These are phyloP conservation scores for Esox niger DNA, from an alignment of 2,113 vertebrate genomes.

Conservation along the genomic window DNA sequence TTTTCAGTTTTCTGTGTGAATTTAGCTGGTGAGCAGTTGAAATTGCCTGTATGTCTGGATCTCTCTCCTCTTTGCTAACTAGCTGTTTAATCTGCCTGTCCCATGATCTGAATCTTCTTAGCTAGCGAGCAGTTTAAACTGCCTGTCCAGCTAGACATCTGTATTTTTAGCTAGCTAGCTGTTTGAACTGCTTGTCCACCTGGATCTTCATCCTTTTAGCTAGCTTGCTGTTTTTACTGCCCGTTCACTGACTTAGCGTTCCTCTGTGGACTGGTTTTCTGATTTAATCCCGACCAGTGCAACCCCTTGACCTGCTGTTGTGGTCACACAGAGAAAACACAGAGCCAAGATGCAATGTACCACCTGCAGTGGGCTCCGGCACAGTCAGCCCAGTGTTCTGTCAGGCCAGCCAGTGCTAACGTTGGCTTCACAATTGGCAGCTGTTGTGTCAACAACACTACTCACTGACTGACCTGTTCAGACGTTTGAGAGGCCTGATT, in stretches of 20 bases:
- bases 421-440: constrained; percentile 8
- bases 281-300: constrained; percentile 47
- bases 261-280: constrained; percentile 45
- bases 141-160: too few relatives aligned
- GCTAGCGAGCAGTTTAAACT: too few relatives aligned
- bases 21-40: too few relatives aligned
- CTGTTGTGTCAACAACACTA: constrained; percentile 18
- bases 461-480: neutral
- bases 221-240: constrained; percentile 15
- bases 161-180: too few relatives aligned
- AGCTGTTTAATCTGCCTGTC: too few relatives aligned
- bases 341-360: constrained; percentile 33
- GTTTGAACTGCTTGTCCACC: too few relatives aligned
- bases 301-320: constrained; percentile 35
- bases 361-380: constrained; percentile 42
- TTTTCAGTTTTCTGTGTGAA: too few relatives aligned
- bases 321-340: constrained; percentile 46
- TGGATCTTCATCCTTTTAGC: constrained; percentile 29
- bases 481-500: too few relatives aligned
- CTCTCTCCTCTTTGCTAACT: too few relatives aligned
- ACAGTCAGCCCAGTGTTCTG: constrained; percentile 30
- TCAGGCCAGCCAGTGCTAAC: neutral
- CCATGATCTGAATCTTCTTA: too few relatives aligned
- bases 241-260: constrained; percentile 42
- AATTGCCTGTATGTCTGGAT: too few relatives aligned